These are phyloP conservation scores for Deilephila porcellus DNA, from an alignment of 2,888 invertebrate genomes.

Conservation along the genomic window DNA sequence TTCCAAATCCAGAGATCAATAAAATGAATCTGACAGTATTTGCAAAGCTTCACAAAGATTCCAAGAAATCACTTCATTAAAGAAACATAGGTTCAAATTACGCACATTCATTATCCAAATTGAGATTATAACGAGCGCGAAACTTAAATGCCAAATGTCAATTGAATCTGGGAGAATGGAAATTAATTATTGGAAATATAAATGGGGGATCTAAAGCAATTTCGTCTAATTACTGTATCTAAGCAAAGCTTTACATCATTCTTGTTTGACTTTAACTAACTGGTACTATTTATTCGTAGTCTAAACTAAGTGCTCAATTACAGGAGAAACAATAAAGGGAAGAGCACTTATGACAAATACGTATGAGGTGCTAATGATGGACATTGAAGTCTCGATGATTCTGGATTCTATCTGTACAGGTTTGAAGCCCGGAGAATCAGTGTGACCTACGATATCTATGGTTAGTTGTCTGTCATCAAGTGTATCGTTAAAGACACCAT, in stretches of 20 bases:
- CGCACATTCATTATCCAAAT: constrained; percentile 10
- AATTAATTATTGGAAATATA: constrained; percentile 25
- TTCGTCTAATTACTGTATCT: constrained; percentile 38
- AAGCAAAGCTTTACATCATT: constrained; percentile 35
- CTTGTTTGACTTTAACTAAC: constrained; percentile 33
- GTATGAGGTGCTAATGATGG: constrained; percentile 53
- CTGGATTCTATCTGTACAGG: constrained; percentile 67
- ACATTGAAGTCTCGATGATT: constrained; percentile 50
- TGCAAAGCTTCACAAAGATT: constrained; percentile 71
- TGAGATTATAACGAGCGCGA: neutral
- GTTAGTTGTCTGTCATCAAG: constrained; percentile 57
- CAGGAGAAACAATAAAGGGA: constrained; percentile 58
- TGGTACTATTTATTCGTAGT: constrained; percentile 32
- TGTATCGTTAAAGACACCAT: constrained; percentile 17
- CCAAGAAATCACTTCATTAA: constrained; percentile 55
- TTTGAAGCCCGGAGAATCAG: constrained; percentile 67
- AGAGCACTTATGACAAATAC: constrained; percentile 61
- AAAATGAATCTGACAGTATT: constrained; percentile 45
- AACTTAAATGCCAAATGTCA: constrained; percentile 9
- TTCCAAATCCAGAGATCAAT: constrained; percentile 34
- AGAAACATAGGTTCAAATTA: neutral
- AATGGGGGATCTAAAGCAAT: constrained; percentile 38
- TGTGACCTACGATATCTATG: constrained; percentile 83
- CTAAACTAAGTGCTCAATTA: constrained; percentile 55
- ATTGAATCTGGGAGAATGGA: neutral